These are phyloP conservation scores for Tyto alba DNA, from an alignment of 2,113 vertebrate genomes.

Conservation along the genomic window DNA sequence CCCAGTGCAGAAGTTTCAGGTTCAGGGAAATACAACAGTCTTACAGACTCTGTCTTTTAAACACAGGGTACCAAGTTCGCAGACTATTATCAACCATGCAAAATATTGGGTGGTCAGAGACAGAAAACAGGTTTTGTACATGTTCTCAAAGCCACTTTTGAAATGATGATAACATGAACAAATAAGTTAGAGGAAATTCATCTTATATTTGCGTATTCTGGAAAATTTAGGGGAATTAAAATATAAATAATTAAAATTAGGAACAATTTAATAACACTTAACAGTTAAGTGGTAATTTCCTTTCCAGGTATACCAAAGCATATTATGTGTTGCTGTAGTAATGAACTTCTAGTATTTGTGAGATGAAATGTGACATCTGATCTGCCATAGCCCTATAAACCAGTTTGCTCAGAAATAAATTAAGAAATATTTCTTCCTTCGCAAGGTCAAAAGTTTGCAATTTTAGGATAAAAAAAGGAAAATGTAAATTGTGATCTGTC, in stretches of 20 bases:
- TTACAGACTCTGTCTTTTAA: not conserved
- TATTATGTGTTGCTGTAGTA: not conserved
- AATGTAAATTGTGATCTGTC: not conserved
- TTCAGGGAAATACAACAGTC: not conserved
- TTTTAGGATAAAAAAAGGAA: not conserved
- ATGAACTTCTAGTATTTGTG: not conserved
- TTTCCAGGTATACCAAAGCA: not conserved
- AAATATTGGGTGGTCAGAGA: not conserved
- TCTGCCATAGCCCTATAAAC: not conserved
- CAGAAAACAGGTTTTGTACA: not conserved
- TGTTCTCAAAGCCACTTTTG: not conserved
- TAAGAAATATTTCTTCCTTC: not conserved
- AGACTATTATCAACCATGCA: not conserved
- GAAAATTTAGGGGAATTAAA: not conserved
- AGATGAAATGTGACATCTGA: not conserved
- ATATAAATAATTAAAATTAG: not conserved
- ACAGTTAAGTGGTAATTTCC: not conserved
- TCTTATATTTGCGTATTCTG: fast-evolving
- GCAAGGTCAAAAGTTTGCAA: slow-evolving; percentile 4
- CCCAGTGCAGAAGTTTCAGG: not conserved
- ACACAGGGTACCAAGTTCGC: not conserved
- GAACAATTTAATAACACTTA: not conserved
- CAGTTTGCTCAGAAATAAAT: not conserved
- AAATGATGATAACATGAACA: not conserved
- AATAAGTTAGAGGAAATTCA: not conserved